Conservation (phyloP, 2,888 invertebrate genomes). For the Matsumyia berberina region DNA sequence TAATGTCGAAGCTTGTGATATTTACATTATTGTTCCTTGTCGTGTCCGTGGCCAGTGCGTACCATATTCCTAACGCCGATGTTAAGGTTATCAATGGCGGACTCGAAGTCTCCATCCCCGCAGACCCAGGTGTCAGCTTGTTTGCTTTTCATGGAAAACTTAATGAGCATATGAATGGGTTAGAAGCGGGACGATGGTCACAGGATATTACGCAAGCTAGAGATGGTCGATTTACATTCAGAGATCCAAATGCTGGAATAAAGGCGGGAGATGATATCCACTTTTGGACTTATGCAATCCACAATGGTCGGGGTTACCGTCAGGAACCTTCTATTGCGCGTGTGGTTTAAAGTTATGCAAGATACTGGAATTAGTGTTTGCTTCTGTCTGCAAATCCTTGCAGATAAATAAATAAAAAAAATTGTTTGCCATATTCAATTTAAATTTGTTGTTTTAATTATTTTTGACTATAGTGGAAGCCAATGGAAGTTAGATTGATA, state of each 20-base stretch:
- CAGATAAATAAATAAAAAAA: too few relatives aligned
- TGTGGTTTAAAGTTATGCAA: too few relatives aligned
- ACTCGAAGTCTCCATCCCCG: slow-evolving; percentile 84
- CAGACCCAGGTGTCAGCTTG: slow-evolving; percentile 87
- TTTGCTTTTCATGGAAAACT: slow-evolving; percentile 90
- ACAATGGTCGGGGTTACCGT: slow-evolving; percentile 88
- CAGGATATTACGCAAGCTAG: too few relatives aligned
- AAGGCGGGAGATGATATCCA: slow-evolving; percentile 88
- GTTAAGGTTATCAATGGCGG: slow-evolving; percentile 85
- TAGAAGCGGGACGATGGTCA: slow-evolving; percentile 87
- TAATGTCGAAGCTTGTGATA: not conserved
- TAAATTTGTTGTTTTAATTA: too few relatives aligned
- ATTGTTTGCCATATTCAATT: too few relatives aligned
- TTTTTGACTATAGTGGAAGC: too few relatives aligned
- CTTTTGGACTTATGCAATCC: slow-evolving; percentile 90
- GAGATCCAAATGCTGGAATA: slow-evolving; percentile 86
- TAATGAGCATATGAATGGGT: slow-evolving; percentile 88
- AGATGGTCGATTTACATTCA: slow-evolving; percentile 88
- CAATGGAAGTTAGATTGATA: too few relatives aligned
- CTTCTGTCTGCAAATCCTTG: too few relatives aligned
- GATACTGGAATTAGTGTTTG: too few relatives aligned
- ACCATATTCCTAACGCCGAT: slow-evolving; percentile 84
- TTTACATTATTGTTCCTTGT: not conserved
- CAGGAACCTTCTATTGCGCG: too few relatives aligned
- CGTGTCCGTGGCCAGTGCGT: slow-evolving; percentile 65